These are phyloP conservation scores for Eucidaris tribuloides DNA, from an alignment of 35 echinoderm and acorn worm species.

Conservation along the genomic window DNA sequence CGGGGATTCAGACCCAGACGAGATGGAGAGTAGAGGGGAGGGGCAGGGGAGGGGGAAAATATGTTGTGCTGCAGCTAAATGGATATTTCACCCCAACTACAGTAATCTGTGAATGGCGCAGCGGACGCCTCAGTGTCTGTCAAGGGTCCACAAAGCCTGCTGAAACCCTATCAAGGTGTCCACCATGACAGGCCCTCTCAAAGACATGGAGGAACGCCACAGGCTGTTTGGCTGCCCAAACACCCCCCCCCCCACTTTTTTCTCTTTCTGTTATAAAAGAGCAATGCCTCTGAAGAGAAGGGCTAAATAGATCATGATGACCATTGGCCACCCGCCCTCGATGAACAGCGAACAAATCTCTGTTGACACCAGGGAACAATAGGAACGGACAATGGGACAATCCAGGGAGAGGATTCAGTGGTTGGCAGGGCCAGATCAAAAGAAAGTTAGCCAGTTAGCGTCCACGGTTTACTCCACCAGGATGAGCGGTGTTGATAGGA, in stretches of 20 bases:
- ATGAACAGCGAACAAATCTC: not conserved
- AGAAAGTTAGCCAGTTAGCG: too few relatives aligned
- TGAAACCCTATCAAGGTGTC: slow-evolving; percentile 20
- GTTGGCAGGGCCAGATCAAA: too few relatives aligned
- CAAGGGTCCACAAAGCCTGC: not conserved
- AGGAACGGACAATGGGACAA: slow-evolving; percentile 11
- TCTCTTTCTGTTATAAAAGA: slow-evolving; percentile 3
- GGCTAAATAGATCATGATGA: not conserved
- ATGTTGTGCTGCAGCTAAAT: slow-evolving; percentile 25
- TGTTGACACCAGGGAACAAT: slow-evolving; percentile 24
- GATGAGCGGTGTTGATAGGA: too few relatives aligned
- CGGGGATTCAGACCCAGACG: not conserved
- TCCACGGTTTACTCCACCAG: too few relatives aligned
- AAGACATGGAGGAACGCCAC: not conserved
- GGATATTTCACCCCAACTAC: slow-evolving; percentile 27
- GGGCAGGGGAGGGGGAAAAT: not conserved
- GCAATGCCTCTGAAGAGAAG: slow-evolving; percentile 10
- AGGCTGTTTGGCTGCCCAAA: slow-evolving; percentile 8
- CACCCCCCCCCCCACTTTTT: not conserved
- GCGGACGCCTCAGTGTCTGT: slow-evolving; percentile 31
- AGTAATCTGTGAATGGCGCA: slow-evolving; percentile 18
- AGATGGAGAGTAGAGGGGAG: not conserved
- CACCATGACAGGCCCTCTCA: slow-evolving; percentile 5
- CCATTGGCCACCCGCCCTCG: not conserved
- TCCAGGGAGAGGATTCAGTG: too few relatives aligned